These are phyloP conservation scores for Geopemphigus sp. DNA, from an alignment of 1,140 invertebrate species.

Conservation along the genomic window DNA sequence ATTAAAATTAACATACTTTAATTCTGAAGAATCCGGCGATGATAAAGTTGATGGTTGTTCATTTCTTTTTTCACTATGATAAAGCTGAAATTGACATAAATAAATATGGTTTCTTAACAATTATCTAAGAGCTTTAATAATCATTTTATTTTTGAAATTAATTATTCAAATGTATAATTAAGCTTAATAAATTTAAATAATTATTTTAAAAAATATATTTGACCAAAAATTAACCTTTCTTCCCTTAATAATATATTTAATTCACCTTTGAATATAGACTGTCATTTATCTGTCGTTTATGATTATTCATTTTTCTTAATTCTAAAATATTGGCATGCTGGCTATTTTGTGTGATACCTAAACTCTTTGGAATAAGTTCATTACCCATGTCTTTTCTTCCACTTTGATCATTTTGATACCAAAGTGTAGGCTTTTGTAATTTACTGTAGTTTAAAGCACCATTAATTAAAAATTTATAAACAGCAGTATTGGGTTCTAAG, in stretches of 20 bases:
- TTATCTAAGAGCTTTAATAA: background rate
- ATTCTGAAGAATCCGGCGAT: background rate
- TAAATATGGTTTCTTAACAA: background rate
- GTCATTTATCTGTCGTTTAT: conserved; percentile 31
- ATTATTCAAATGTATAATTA: too few species aligned
- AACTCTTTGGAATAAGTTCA: conserved; percentile 59
- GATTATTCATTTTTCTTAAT: conserved; percentile 52
- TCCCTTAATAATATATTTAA: background rate
- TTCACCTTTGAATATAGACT: conserved; percentile 36
- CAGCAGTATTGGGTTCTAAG: conserved; percentile 66
- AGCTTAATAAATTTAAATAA: too few species aligned
- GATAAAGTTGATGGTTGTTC: background rate
- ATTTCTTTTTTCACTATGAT: conserved; percentile 45
- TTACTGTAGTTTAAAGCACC: conserved; percentile 64
- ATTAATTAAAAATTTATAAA: conserved; percentile 71
- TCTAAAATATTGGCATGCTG: conserved; percentile 62
- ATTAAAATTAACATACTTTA: background rate
- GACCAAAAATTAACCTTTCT: too few species aligned
- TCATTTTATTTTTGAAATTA: background rate
- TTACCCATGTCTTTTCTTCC: conserved; percentile 37
- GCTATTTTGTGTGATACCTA: conserved; percentile 67
- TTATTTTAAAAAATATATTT: too few species aligned
- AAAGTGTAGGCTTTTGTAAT: conserved; percentile 54
- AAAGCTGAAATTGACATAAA: background rate
- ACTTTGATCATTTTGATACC: conserved; percentile 53